Evolutionary conservation across 2,113 vertebrate genomes (phyloP), one percentile per base, ranked within the genome.

Genomic region (Amphiprion percula): DNA sequence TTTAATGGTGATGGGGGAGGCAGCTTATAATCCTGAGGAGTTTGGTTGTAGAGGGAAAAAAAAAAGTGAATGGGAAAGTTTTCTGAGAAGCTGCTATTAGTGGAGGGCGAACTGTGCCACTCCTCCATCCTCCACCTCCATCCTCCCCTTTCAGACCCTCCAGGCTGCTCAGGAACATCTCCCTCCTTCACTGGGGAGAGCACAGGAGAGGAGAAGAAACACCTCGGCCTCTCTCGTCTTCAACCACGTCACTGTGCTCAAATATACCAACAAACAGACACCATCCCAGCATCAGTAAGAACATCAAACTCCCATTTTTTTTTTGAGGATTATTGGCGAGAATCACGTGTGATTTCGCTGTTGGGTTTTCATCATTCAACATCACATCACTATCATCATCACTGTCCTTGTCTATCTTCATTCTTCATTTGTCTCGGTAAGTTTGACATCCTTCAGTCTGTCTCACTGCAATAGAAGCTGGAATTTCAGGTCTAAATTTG

Each of bases 151-250:
- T 21, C 41, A 28, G 26, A 49, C 61, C 62, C 74, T 66, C 28
- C 50, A 21, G 10, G 49, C 1, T 5, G 44, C 61, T 83, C 54
- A 66, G 63, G 78, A 87, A 39, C 67, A 64, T 87, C 87, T 77
- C 76, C 66, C 67, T 90, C 63, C 80, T 90, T 84, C 17, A 15
- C 79, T 81, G 41, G 74, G 70, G 59, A 82, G 80, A 77, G 68
- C 37, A 46, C 52, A 60, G 83, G 21, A 76, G 79, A 84, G 70
- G 65, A 83, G 82, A 62, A 77, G 65, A 33, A 80, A 68, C 79
- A 68, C 77, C 66, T 74, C 75, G 0, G 11, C 70, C 68, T 81
- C 68, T 68, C 50, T 81, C 44, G 10, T 30, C 44, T 49, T 61
- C 61, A 17, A 2, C 19, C 33, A 60, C 30, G 0, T 37, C 72